Evolutionary conservation across 1,140 invertebrate species (phyloP).

Genomic region (Plutomurus gul): DNA sequence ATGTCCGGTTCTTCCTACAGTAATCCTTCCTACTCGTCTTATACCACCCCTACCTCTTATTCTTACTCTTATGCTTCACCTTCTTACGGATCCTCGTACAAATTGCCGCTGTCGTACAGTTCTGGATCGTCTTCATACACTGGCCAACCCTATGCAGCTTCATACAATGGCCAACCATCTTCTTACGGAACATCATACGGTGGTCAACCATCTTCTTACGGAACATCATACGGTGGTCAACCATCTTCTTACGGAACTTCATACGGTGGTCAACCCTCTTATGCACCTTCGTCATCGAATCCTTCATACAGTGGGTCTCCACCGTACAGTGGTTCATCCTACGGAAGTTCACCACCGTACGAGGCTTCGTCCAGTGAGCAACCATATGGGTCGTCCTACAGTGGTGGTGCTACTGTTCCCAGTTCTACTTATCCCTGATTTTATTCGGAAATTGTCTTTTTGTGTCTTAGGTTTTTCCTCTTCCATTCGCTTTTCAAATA

Average conservation of each 20-base stretch:
- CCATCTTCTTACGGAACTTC: neutral
- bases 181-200: neutral
- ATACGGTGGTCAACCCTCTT: neutral
- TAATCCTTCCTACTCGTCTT: no score
- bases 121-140: no score
- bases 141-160: no score
- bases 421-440: neutral
- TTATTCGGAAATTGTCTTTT: no score
- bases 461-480: no score
- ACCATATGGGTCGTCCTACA: neutral
- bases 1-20: neutral
- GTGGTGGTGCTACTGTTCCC: neutral
- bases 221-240: neutral
- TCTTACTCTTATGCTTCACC: neutral
- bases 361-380: no score
- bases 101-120: no score
- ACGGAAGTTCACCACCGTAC: no score
- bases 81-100: no score
- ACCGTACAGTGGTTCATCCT: neutral
- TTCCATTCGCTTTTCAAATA: no score
- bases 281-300: no score
- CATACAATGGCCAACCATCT: neutral
- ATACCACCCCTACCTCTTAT: neutral
- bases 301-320: no score
- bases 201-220: neutral